phyloP scores from a whole-genome alignment of 35 echinoderm and acorn worm species.

The Acanthaster planci region DNA sequence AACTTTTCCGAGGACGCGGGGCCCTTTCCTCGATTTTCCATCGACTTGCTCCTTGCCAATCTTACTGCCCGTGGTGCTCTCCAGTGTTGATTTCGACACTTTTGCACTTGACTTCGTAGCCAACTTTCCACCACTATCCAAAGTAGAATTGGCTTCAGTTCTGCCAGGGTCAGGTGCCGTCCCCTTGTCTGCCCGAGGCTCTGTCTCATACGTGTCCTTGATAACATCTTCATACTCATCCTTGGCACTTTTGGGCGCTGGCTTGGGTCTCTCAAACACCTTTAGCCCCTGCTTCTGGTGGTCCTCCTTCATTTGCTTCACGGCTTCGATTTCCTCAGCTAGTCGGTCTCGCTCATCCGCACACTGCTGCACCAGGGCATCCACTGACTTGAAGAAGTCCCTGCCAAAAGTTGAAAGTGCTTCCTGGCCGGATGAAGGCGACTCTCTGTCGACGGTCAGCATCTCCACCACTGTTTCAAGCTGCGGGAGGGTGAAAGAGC shows the following conservation, averaged over 20 bases:
- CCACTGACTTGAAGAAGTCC: conserved; percentile 25
- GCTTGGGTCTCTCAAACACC: conserved; percentile 16
- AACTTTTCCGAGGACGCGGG: not conserved
- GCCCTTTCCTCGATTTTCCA: not conserved
- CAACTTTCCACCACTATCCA: not conserved
- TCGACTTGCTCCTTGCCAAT: not conserved
- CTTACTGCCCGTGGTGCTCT: no score
- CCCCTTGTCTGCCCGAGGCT: not conserved
- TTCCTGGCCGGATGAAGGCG: conserved; percentile 3
- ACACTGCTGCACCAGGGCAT: not conserved
- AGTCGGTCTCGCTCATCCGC: conserved; percentile 11
- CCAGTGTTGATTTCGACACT: no score
- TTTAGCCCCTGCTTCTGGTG: conserved; percentile 24
- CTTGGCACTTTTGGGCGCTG: not conserved
- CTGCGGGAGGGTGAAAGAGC: not conserved
- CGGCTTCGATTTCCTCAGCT: conserved; percentile 23
- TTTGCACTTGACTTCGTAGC: not conserved
- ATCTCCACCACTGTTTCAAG: conserved; percentile 33
- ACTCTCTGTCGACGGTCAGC: not conserved
- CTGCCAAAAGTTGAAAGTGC: conserved; percentile 10
- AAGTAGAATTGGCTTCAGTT: not conserved
- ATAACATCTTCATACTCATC: not conserved
- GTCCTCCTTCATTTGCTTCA: conserved; percentile 37
- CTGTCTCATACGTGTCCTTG: not conserved
- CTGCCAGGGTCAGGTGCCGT: not conserved